Base-by-base conservation (phyloP, 1,140 invertebrate genomes). In the Ruditapes philippinarum region DNA sequence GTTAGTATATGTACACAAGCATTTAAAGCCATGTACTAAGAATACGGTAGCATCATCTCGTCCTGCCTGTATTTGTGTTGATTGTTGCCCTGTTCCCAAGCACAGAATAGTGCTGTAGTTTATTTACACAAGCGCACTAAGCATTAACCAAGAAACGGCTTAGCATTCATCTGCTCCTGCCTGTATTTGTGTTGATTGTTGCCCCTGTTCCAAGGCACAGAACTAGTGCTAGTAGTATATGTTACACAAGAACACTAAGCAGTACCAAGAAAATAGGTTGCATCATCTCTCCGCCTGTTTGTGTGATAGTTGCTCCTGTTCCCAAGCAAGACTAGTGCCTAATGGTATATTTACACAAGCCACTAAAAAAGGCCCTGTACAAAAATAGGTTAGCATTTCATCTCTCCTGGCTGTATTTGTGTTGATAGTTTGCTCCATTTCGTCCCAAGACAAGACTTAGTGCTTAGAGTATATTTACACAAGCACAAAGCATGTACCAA, bases 161-260 rank as follows among this genome's bases (percentile, higher is more conserved):
- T 33, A 65, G 31, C 62, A 28, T 12, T 25, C 33, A n/a, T n/a
- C n/a, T n/a, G 7, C 5, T 31, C 31, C 11, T 4, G 28, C 33
- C 14, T 1, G 31, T 31, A 12, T 31, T 3, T 65, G 4, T 65
- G 1, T 31, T 33, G n/a, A 65, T 31, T 33, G 17, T n/a, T 65
- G 5, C 1, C 33, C 28, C 33, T 65, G 62, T n/a, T 73, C 36
- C 68, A 33, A 73, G 40, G 68, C 68, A 73, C 68, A 73, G 68
- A 25, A n/a, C 68, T 73, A 73, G n/a, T 73, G 68, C 68, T 73
- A 73, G 68, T 73, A 31, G 68, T 19, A 73, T 40, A n/a, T 40
- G 5, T 40, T 2, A 73, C 33, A 73, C 68, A n/a, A 40, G 3
- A 70, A n/a, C 57, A 60, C 57, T 60, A 60, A 60, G 57, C 57